These are phyloP conservation scores for Camponotus pennsylvanicus DNA, from an alignment of 1,140 invertebrate genomes.

Conservation along the genomic window DNA sequence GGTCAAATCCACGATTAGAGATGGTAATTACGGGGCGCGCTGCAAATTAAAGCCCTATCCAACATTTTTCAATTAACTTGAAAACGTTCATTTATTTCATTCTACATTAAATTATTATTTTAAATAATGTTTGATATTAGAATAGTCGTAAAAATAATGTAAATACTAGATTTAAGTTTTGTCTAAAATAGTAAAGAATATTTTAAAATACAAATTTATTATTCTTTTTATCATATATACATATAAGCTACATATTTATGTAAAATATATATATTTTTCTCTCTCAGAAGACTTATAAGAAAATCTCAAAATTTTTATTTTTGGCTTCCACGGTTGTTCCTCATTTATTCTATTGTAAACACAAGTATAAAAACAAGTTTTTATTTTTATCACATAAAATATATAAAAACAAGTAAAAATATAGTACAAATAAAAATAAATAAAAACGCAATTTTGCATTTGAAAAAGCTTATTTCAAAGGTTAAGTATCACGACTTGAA, in stretches of 20 bases:
- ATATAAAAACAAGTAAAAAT: neutral
- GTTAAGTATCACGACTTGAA: conserved; percentile 18
- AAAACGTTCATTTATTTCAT: neutral
- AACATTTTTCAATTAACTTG: conserved; percentile 23
- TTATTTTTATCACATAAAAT: neutral
- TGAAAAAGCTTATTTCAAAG: neutral
- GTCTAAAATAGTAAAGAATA: neutral
- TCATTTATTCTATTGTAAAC: conserved; percentile 1
- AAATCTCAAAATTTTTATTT: conserved; percentile 6
- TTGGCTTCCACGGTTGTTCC: neutral
- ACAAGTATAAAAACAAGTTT: neutral
- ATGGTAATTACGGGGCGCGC: conserved; percentile 23
- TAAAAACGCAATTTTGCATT: too few relatives aligned
- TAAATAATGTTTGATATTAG: neutral
- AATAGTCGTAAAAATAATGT: neutral
- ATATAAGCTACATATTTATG: too few relatives aligned
- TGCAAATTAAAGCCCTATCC: neutral
- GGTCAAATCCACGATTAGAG: conserved; percentile 25
- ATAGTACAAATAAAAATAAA: too few relatives aligned
- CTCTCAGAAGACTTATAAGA: neutral
- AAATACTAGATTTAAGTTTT: neutral
- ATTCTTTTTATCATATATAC: too few relatives aligned
- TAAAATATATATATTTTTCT: too few relatives aligned
- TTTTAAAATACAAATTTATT: neutral
- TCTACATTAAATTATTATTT: neutral